phyloP scores from a whole-genome alignment of 2,888 invertebrate species.

The Ochropleura plecta region DNA sequence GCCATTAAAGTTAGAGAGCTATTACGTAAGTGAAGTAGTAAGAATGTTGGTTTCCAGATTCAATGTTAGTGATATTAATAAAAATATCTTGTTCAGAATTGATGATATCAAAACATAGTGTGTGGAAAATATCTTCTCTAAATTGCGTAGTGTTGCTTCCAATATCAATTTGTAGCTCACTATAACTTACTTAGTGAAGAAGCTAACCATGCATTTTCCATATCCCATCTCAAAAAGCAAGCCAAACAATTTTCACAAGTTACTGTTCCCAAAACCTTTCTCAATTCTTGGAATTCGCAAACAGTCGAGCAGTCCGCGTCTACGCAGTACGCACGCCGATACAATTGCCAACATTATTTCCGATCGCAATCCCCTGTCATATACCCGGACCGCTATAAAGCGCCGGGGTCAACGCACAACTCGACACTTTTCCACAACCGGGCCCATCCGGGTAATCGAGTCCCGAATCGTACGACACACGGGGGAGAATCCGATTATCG shows the following conservation, averaged over 20 bases:
- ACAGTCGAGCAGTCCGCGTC: slow-evolving; percentile 19
- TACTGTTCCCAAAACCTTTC: slow-evolving; percentile 30
- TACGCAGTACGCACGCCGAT: slow-evolving; percentile 40
- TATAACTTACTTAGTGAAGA: neutral
- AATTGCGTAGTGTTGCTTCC: no score
- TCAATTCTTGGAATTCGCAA: slow-evolving; percentile 40
- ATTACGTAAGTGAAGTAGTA: neutral
- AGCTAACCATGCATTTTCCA: neutral
- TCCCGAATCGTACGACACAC: slow-evolving; percentile 54
- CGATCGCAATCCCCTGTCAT: slow-evolving; percentile 46
- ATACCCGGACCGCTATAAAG: slow-evolving; percentile 61
- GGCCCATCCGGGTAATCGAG: slow-evolving; percentile 59
- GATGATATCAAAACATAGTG: no score
- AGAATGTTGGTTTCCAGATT: neutral
- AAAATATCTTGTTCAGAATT: neutral
- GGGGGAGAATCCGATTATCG: slow-evolving; percentile 57
- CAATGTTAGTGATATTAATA: neutral
- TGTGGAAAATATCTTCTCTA: neutral
- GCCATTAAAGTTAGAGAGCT: neutral
- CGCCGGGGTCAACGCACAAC: slow-evolving; percentile 59
- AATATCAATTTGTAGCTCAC: neutral
- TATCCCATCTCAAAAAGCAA: slow-evolving; percentile 5
- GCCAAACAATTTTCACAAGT: slow-evolving; percentile 38
- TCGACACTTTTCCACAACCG: slow-evolving; percentile 52
- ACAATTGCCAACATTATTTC: slow-evolving; percentile 59